These are phyloP conservation scores for Pogona vitticeps DNA, from an alignment of 2,113 vertebrate species.

Conservation along the genomic window DNA sequence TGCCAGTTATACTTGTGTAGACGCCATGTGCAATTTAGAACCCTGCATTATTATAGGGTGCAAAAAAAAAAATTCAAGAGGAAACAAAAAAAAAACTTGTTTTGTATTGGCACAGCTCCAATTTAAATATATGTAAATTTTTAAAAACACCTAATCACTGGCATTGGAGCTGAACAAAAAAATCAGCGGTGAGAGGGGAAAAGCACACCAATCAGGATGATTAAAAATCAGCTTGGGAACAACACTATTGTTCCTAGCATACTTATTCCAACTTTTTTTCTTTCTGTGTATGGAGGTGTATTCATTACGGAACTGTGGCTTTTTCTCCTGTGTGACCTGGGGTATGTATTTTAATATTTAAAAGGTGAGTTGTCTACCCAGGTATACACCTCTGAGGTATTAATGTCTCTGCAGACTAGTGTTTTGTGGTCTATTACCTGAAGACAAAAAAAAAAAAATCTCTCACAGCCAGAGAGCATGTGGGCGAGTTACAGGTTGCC, in stretches of 20 bases:
- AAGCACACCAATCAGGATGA: constrained; percentile 2
- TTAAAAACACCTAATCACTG: constrained; percentile 11
- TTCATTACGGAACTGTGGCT: constrained; percentile 37
- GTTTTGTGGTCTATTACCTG: constrained; percentile 38
- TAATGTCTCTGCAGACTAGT: constrained; percentile 52
- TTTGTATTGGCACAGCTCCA: neutral
- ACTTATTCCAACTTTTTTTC: constrained; percentile 40
- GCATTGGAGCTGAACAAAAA: constrained; percentile 7
- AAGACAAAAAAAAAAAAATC: constrained; percentile 30
- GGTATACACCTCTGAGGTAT: constrained; percentile 55
- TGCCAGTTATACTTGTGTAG: neutral
- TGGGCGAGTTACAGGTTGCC: constrained; percentile 10
- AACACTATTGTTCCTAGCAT: constrained; percentile 30
- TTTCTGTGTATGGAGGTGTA: constrained; percentile 40
- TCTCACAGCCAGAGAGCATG: constrained; percentile 15
- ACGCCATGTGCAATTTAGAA: neutral
- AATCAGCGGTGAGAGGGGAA: neutral
- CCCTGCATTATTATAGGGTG: neutral
- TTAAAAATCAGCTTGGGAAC: constrained; percentile 41
- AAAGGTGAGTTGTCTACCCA: constrained; percentile 25
- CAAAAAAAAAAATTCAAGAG: neutral
- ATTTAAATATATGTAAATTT: constrained; percentile 21
- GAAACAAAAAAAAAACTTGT: neutral
- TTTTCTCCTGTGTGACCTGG: neutral
- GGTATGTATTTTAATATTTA: constrained; percentile 26